A percentile compares a stretch with the other conserved stretches of the same genome.
Evolutionary conservation across 2,888 invertebrate genomes (phyloP).

Genomic region (Dioctria linearis): DNA sequence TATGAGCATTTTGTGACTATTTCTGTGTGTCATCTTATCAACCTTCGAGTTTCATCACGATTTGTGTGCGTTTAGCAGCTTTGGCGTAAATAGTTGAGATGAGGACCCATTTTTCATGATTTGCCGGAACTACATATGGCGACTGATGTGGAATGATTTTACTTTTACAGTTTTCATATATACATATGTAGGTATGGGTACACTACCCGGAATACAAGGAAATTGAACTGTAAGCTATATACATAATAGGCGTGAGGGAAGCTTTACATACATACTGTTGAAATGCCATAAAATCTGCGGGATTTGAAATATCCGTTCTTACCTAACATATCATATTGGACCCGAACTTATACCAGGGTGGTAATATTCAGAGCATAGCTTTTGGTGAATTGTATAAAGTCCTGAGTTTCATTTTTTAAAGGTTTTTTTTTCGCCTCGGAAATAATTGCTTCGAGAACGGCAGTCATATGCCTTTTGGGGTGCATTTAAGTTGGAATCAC

Average conservation of each 20-base stretch:
- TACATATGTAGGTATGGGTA: not conserved
- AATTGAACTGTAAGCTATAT: conserved; percentile 24
- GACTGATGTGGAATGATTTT: not conserved
- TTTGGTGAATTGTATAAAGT: too few species aligned
- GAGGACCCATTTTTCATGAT: conserved; percentile 24
- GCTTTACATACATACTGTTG: not conserved
- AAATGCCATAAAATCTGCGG: too few species aligned
- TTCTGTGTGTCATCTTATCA: conserved; percentile 23
- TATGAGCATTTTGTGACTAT: not conserved
- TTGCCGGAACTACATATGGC: not conserved
- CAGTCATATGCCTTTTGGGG: too few species aligned
- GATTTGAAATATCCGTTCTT: not conserved
- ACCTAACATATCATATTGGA: conserved; percentile 23
- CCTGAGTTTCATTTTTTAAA: too few species aligned
- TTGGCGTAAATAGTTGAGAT: not conserved
- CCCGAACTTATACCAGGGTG: conserved; percentile 2
- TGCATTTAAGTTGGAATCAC: too few species aligned
- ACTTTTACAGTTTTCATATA: conserved; percentile 1
- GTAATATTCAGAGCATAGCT: not conserved
- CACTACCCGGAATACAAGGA: conserved; percentile 16
- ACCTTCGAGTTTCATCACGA: conserved; percentile 14
- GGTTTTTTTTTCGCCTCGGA: too few species aligned
- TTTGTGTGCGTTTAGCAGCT: not conserved
- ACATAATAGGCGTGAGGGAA: not conserved
- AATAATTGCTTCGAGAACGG: too few species aligned